Conservation (phyloP, 2,797 vertebrate genomes). For the Leptoclinus maculatus region DNA sequence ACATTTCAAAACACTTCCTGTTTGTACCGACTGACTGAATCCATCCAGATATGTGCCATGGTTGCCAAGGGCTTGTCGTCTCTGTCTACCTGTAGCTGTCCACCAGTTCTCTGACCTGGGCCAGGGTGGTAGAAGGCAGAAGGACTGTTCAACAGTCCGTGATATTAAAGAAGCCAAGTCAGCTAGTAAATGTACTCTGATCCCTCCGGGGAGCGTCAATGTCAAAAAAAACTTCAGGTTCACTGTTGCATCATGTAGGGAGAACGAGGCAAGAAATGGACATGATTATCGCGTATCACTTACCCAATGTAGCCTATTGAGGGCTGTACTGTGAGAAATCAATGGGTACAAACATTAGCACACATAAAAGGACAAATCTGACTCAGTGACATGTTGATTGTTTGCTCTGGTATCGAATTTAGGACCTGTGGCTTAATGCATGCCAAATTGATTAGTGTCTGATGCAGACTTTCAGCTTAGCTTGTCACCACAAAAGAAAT, state of each 20-base stretch:
- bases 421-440: background rate
- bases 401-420: background rate
- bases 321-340: background rate
- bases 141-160: background rate
- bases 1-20: conserved; percentile 18
- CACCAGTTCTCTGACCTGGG: conserved; percentile 14
- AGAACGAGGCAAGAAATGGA: background rate
- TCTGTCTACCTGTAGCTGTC: conserved; percentile 28
- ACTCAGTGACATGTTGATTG: background rate
- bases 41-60: conserved; percentile 1
- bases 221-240: background rate
- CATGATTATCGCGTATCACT: background rate
- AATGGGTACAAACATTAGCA: background rate
- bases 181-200: background rate
- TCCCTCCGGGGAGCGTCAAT: background rate
- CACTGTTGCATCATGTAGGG: background rate
- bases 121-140: background rate
- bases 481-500: no score
- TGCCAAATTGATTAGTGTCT: background rate
- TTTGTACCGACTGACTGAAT: background rate
- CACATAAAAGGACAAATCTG: background rate
- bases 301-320: background rate
- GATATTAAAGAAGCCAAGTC: background rate
- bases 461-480: background rate
- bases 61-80: background rate